Percentiles rank a stretch among this genome's conserved stretches.
phyloP scores from a whole-genome alignment of 2,113 vertebrate genomes.

The Haplochromis burtoni region DNA sequence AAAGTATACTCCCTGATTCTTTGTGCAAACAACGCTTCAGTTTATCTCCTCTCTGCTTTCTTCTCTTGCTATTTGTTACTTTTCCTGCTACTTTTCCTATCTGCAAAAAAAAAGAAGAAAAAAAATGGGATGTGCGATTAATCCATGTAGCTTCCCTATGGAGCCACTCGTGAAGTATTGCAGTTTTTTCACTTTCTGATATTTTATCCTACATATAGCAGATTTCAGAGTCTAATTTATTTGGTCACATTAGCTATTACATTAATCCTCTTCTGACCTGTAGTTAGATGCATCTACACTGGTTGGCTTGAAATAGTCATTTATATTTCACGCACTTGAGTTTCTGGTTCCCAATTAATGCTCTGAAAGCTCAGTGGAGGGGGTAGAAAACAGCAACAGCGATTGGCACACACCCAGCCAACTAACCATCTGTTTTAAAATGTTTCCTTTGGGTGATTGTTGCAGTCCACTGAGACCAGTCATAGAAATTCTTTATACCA shows the following conservation, averaged over 20 bases:
- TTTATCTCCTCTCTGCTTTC: neutral
- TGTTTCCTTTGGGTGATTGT: slow-evolving; percentile 32
- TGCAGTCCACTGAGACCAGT: slow-evolving; percentile 24
- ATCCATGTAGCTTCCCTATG: neutral
- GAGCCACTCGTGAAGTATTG: neutral
- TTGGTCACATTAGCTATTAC: neutral
- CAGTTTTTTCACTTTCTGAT: neutral
- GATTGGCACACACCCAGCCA: slow-evolving; percentile 12
- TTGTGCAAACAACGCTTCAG: neutral
- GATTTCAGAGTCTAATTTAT: neutral
- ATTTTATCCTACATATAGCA: neutral
- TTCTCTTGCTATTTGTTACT: neutral
- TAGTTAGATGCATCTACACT: neutral
- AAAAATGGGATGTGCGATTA: neutral
- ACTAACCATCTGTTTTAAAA: slow-evolving; percentile 40
- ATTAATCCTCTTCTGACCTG: neutral
- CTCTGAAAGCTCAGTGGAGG: neutral
- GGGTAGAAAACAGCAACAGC: neutral
- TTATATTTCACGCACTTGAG: neutral
- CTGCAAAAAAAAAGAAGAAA: neutral
- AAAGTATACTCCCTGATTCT: neutral
- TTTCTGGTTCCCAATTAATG: slow-evolving; percentile 1
- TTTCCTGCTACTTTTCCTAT: neutral
- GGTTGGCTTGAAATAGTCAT: neutral
- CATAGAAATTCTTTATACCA: slow-evolving; percentile 7